These are phyloP conservation scores for Sorex fumeus DNA, from an alignment of 2,113 vertebrate genomes.

Conservation along the genomic window DNA sequence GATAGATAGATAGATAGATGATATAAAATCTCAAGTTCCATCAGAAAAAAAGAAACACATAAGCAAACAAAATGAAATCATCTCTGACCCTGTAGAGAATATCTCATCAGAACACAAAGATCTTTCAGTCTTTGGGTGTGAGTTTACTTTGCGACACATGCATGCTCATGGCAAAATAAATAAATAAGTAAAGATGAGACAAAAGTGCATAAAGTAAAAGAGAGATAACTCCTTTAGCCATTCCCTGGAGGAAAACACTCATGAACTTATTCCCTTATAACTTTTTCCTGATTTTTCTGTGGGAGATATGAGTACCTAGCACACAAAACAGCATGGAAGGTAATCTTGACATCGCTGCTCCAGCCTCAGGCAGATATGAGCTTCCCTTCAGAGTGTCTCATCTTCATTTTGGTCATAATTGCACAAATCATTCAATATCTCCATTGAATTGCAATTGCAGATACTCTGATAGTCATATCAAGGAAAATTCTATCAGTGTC, in stretches of 20 bases:
- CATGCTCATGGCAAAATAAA: constrained; percentile 1
- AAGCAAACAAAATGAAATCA: constrained; percentile 40
- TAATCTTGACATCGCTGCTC: neutral
- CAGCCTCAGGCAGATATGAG: constrained; percentile 13
- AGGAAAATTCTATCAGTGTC: constrained; percentile 2
- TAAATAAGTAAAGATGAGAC: constrained; percentile 35
- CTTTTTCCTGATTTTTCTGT: neutral
- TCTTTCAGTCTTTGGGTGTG: constrained; percentile 14
- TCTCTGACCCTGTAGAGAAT: constrained; percentile 41
- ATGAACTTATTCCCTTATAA: neutral
- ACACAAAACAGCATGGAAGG: neutral
- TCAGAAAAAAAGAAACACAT: neutral
- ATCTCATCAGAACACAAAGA: constrained; percentile 26
- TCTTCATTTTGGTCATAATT: neutral
- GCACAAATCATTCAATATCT: neutral
- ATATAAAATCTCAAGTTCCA: constrained; percentile 19
- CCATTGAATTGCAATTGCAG: neutral
- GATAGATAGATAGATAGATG: neutral
- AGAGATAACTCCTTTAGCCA: neutral
- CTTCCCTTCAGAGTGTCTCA: constrained; percentile 14
- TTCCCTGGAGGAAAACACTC: neutral
- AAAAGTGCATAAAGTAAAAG: constrained; percentile 30
- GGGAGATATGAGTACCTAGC: neutral
- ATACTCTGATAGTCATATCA: neutral
- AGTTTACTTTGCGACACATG: constrained; percentile 21